Percentiles rank a stretch among this genome's conserved stretches.
phyloP scores from a whole-genome alignment of 2,113 vertebrate species.

The Leptodactylus fuscus region DNA sequence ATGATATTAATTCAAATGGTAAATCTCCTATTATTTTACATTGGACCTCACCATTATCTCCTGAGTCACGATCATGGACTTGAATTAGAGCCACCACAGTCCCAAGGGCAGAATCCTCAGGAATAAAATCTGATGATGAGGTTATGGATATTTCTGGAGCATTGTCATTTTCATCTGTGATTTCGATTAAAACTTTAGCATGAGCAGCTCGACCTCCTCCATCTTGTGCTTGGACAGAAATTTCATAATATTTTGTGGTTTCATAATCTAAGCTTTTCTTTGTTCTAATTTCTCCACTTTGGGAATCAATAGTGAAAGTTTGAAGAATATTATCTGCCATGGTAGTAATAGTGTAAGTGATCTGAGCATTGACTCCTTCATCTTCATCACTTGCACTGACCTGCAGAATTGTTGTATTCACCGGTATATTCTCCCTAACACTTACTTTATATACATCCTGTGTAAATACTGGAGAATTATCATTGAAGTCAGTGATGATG shows the following conservation, averaged over 20 bases:
- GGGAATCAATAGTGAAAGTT: background rate
- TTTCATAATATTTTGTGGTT: background rate
- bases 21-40: background rate
- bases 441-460: conserved; percentile 25
- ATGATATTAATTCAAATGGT: background rate
- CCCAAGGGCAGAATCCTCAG: background rate
- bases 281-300: background rate
- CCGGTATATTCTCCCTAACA: conserved; percentile 13
- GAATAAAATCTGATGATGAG: background rate
- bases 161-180: conserved; percentile 17
- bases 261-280: background rate
- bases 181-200: background rate
- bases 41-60: background rate
- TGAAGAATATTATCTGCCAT: background rate
- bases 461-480: conserved; percentile 8
- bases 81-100: background rate
- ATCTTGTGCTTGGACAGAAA: background rate
- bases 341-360: background rate
- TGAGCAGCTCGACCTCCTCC: background rate
- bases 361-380: background rate
- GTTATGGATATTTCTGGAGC: background rate
- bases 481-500: background rate
- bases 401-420: conserved; percentile 3
- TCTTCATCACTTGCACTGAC: conserved; percentile 21
- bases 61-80: background rate